Evolutionary conservation across 2,113 vertebrate genomes (phyloP), one percentile per base, ranked within the genome.

Genomic region (Regulus satrapa): DNA sequence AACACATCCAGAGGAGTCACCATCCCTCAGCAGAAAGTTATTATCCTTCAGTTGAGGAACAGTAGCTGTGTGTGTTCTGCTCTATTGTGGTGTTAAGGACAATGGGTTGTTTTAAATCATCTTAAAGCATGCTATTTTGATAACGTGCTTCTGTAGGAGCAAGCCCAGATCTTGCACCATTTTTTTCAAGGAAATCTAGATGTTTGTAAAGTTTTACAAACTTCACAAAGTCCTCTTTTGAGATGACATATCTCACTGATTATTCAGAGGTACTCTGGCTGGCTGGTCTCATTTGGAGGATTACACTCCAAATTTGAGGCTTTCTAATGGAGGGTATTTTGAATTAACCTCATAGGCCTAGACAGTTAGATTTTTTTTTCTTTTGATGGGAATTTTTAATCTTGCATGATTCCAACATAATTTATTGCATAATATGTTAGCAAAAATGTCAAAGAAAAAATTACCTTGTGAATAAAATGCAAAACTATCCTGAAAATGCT

Each of bases 31-130:
- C 75, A 93, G 94, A 92, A 97, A 93, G 94, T 90, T 90, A 88
- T 95, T 94, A 76, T 95, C 94, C 95, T 73, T 62, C 94, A 88
- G 46, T 83, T 73, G 46, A 90, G 82, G 78, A 95, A 94, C 85
- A 90, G 71, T 49, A 73, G 88, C 79, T 73, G 2, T 88, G 67
- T 88, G 71, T 93, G 87, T 78, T 87, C 87, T 93, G 62, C 75
- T 69, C 79, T 59, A 69, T 88, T 95, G 92, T 90, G 72, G 59
- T 41, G 21, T 24, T 80, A 31, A 88, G 82, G 79, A 97, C 90
- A 97, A 95, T 95, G 55, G 62, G 29, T 26, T 90, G 73, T 58
- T 88, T 95, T 92, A 85, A 95, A 85, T 88, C 49, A 73, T 73
- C 72, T 55, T 54, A 92, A 90, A 62, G 51, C 38, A 67, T 80